Evolutionary conservation across 2,888 invertebrate species (phyloP), one percentile per base, ranked within the genome.

Genomic region (Brenthis hecate): DNA sequence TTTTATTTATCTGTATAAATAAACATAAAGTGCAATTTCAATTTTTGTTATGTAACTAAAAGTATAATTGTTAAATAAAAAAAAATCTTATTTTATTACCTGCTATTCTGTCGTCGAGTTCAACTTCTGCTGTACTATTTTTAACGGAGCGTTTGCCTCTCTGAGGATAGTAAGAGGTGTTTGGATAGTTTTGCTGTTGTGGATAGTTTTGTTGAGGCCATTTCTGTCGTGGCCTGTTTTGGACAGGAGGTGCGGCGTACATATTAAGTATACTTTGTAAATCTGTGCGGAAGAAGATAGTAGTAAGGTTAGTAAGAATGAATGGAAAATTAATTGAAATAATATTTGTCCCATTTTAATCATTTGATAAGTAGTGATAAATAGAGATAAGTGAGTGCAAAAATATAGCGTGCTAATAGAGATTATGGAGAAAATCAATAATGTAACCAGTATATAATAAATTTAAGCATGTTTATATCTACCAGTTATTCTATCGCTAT

Each of bases 401-500:
- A 23, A 36, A 43, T 11, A 11, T 43, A 43, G 11, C 11, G 2
- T 8, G 36, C 36, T 43, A 43, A 11, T 43, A 43, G 11, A 2
- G 36, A 11, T 11, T 43, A 11, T 11, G 11, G 36, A 43, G 36
- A 43, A 11, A 36, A 36, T 8, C 8, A 51, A 23, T 3, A 6
- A 53, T 53, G 16, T 11, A 43, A 14, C 48, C 2, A 66, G 23
- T 48, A 23, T 50, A 6, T 11, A 53, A 36, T 11, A 48, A 16
- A 14, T 28, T 19, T 28, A 61, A 28, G 28, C 13, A 51, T 19
- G 19, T 56, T 23, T 51, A 19, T 63, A 43, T 48, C 80, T 83
- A 89, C 91, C 88, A 66, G 80, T 81, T 77, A 86, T 83, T 75
- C 81, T 86, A 73, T 85, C 82, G 66, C 77, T 70, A 63, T 85